Base-by-base conservation (phyloP, 2,797 vertebrate genomes). In the Atherinosoma microstoma region DNA sequence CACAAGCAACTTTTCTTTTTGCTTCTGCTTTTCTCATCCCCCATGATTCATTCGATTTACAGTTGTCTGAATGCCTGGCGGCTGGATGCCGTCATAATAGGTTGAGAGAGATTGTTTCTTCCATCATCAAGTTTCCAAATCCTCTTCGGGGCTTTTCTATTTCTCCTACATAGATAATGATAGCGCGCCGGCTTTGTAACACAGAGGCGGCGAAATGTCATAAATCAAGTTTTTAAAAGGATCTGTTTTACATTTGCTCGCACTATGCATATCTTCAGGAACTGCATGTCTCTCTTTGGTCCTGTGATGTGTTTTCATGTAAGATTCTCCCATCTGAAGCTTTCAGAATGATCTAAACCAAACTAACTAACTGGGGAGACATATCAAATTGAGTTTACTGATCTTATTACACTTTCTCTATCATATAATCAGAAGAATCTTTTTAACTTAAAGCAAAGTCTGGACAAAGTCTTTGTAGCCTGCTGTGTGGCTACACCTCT, bases 11-110 rank as follows among this genome's bases (percentile, higher is more conserved):
- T 74, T 72, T 87, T 77, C 71, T 73, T 67, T 64, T 20, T 8
- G 60, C 29, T 62, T 78, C 67, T 78, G 18, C 58, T 74, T 66
- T 77, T 70, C 74, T 79, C 64, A 22, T 57, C 64, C 71, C 53
- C 42, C 20, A 7, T 90, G 87, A 91, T 88, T 92, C 80, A 93
- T 92, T 75, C 66, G 68, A 86, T 87, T 81, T 78, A 81, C 80
- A 35, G 64, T 35, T 49, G 74, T 86, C 76, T 81, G 36, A 79
- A 88, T 78, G 83, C 89, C 89, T 45, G 10, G 34, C 27, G 84
- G 84, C 86, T 79, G 82, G n/a, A 78, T 87, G 75, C 83, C 75
- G 67, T 88, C 74, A 83, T 79, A 83, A 85, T 79, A 83, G 71
- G 76, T 64, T 45, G 73, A 87, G 71, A 83, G 56, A 76, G 75